phyloP scores from a whole-genome alignment of 2,113 vertebrate genomes.

The Micronisus gabar region DNA sequence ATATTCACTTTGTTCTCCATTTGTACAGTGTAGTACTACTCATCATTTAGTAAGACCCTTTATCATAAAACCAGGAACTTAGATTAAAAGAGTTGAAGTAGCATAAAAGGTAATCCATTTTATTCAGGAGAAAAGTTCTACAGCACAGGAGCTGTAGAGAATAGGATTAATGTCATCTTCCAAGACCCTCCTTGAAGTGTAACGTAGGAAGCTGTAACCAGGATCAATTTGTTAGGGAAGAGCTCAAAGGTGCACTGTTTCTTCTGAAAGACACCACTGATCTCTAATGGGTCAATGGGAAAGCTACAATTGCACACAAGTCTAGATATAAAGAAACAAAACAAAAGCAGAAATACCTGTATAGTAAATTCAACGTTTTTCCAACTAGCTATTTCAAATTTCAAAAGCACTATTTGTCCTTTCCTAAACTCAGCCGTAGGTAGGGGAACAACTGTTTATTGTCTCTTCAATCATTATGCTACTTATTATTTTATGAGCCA shows the following conservation, averaged over 20 bases:
- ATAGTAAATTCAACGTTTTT: not conserved
- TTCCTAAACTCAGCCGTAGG: not conserved
- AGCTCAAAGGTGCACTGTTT: not conserved
- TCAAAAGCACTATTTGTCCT: not conserved
- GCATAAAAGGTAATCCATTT: not conserved
- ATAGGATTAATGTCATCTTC: not conserved
- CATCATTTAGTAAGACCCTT: not conserved
- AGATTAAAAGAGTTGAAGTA: not conserved
- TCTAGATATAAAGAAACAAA: not conserved
- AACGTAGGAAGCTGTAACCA: not conserved
- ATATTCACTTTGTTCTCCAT: not conserved
- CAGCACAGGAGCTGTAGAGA: not conserved
- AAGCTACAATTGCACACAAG: not conserved
- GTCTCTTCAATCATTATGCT: not conserved
- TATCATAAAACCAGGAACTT: not conserved
- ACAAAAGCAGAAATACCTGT: not conserved
- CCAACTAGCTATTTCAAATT: not conserved
- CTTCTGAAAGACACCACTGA: not conserved
- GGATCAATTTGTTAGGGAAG: not conserved
- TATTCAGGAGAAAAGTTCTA: not conserved
- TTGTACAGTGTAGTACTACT: too few relatives aligned
- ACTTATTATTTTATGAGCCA: not conserved
- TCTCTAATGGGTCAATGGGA: not conserved
- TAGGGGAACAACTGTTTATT: not conserved
- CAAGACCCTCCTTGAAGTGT: not conserved